Evolutionary conservation across 2,888 invertebrate species (phyloP).

Genomic region (Aphodius granarius): DNA sequence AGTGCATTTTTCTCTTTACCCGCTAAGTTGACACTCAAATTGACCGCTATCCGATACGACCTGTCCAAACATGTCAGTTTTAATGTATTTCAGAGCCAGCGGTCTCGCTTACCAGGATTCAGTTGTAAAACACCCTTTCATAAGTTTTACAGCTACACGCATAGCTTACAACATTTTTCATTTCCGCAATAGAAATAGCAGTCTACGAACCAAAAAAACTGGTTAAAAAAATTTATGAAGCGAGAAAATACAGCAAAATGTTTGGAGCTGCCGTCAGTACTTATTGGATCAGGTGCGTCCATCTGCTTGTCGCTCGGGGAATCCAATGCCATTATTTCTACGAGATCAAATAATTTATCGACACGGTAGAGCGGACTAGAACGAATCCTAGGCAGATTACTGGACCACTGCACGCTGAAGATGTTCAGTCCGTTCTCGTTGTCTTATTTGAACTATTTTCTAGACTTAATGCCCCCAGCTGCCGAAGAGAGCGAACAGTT

Average conservation of each 20-base stretch:
- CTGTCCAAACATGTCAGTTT: neutral
- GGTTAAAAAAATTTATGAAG: no score
- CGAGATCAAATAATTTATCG: conserved; percentile 11
- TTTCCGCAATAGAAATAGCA: no score
- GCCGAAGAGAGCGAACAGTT: neutral
- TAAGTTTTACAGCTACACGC: no score
- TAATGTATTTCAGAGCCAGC: neutral
- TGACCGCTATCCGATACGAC: neutral
- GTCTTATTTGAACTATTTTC: neutral
- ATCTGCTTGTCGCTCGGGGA: neutral
- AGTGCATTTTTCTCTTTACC: neutral
- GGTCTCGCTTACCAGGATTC: no score
- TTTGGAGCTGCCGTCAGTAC: neutral
- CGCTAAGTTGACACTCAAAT: neutral
- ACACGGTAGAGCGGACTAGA: conserved; percentile 2
- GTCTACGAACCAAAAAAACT: no score
- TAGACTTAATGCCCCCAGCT: neutral
- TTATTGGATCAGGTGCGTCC: neutral
- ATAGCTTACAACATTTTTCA: no score
- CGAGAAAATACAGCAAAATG: no score
- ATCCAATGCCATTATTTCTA: neutral
- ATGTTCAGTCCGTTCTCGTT: neutral
- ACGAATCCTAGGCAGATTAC: neutral
- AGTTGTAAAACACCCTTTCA: no score
- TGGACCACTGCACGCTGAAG: neutral